These are phyloP conservation scores for Sebastes aleutianus DNA, from an alignment of 2,797 vertebrate genomes.

Conservation along the genomic window DNA sequence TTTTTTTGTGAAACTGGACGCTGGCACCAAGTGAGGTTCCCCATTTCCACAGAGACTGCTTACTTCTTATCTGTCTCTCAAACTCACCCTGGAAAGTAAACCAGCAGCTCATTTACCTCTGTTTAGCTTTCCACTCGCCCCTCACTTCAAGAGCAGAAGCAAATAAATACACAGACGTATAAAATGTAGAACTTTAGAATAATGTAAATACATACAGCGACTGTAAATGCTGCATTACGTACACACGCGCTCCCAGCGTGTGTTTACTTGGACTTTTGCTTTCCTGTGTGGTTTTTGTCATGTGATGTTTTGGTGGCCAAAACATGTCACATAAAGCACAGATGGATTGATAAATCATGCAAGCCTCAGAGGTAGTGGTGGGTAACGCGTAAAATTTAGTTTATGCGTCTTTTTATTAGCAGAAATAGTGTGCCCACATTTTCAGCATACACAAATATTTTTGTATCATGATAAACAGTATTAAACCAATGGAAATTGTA, in stretches of 20 bases:
- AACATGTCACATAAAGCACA: constrained; percentile 35
- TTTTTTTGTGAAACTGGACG: constrained; percentile 85
- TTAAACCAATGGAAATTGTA: background rate
- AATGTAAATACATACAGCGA: constrained; percentile 55
- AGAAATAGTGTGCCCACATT: background rate
- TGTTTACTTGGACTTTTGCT: constrained; percentile 54
- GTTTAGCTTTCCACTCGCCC: constrained; percentile 64
- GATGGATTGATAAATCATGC: constrained; percentile 16
- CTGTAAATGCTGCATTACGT: constrained; percentile 16
- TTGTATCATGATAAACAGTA: background rate
- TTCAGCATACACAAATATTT: constrained; percentile 20
- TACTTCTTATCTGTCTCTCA: constrained; percentile 90
- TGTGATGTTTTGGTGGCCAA: constrained; percentile 37
- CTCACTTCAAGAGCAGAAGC: constrained; percentile 49
- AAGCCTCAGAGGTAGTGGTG: background rate
- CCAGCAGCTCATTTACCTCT: constrained; percentile 81
- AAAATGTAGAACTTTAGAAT: constrained; percentile 62
- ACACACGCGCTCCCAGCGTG: constrained; percentile 6
- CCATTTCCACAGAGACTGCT: constrained; percentile 82
- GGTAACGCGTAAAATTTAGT: background rate
- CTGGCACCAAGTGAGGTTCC: constrained; percentile 44
- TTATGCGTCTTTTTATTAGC: constrained; percentile 19
- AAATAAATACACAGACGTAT: constrained; percentile 61
- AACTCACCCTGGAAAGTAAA: constrained; percentile 35
- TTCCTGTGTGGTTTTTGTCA: constrained; percentile 62